A percentile compares a stretch with the other conserved stretches of the same genome.
Conservation (phyloP, 2,113 vertebrate genomes). For the Trematomus loennbergii region DNA sequence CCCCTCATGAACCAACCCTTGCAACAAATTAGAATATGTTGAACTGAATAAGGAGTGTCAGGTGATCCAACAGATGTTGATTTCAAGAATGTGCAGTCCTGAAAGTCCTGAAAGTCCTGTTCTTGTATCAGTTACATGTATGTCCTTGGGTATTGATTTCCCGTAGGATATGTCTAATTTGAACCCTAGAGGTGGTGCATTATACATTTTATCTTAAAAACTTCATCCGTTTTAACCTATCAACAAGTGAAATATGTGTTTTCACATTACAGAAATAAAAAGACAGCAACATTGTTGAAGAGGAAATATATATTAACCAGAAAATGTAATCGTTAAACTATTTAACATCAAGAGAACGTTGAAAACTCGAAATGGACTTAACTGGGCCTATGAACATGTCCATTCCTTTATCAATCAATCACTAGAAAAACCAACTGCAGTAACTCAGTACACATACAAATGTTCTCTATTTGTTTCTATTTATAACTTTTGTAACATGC, state of each 20-base stretch:
- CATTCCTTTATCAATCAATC: background rate
- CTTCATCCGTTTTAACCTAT: background rate
- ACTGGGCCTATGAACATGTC: background rate
- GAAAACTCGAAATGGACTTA: background rate
- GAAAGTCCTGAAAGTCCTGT: slow-evolving; percentile 34
- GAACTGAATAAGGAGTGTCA: slow-evolving; percentile 36
- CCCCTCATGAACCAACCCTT: slow-evolving; percentile 3
- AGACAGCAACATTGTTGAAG: background rate
- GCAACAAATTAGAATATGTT: slow-evolving; percentile 17
- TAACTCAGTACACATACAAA: background rate
- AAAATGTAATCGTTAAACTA: background rate
- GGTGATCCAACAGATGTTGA: background rate
- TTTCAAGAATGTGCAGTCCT: slow-evolving; percentile 31
- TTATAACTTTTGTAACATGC: background rate
- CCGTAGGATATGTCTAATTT: slow-evolving; percentile 33
- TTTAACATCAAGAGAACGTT: background rate
- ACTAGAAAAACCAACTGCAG: background rate
- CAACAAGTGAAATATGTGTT: background rate
- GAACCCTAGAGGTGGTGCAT: slow-evolving; percentile 4
- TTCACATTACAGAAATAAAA: background rate
- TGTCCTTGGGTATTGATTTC: slow-evolving; percentile 48
- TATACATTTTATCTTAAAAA: background rate
- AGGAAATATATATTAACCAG: background rate
- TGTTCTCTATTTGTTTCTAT: background rate
- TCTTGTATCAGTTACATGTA: slow-evolving; percentile 44